phyloP scores from a whole-genome alignment of 2,113 vertebrate genomes.

The Serilophus lunatus region DNA sequence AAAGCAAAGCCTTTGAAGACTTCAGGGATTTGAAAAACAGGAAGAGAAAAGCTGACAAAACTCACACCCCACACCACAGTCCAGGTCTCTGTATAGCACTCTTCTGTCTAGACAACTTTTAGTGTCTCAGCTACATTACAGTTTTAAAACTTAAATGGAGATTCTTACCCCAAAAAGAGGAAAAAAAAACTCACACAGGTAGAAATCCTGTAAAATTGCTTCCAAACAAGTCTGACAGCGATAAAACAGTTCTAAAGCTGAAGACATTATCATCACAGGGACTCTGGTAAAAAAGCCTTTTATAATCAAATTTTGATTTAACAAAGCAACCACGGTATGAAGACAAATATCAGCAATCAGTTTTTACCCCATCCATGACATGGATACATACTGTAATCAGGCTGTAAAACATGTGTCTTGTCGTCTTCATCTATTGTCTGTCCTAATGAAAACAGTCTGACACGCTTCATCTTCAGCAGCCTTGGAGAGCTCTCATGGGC shows the following conservation, averaged over 20 bases:
- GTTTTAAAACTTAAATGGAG: neutral
- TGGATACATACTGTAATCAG: conserved; percentile 8
- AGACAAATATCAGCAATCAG: neutral
- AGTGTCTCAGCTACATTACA: neutral
- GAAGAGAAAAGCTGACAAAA: neutral
- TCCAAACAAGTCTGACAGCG: neutral
- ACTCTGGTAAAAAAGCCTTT: neutral
- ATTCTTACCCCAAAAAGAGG: neutral
- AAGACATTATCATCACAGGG: neutral
- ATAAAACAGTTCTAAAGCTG: neutral
- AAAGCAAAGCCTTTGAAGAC: neutral
- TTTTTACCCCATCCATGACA: conserved; percentile 26
- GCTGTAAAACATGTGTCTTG: neutral
- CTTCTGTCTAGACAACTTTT: neutral
- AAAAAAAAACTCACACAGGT: neutral
- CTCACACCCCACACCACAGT: neutral
- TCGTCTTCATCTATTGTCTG: conserved; percentile 78
- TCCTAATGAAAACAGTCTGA: conserved; percentile 79
- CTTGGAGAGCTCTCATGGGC: conserved; percentile 77
- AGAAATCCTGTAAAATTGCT: neutral
- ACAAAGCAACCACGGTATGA: neutral
- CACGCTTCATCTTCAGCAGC: conserved; percentile 84
- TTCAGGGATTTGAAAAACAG: neutral
- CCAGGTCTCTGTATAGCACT: neutral
- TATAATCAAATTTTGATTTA: neutral